A percentile compares a stretch with the other conserved stretches of the same genome.
Evolutionary conservation across 2,888 invertebrate species (phyloP).

Genomic region (Xanthorhoe spadicearia): DNA sequence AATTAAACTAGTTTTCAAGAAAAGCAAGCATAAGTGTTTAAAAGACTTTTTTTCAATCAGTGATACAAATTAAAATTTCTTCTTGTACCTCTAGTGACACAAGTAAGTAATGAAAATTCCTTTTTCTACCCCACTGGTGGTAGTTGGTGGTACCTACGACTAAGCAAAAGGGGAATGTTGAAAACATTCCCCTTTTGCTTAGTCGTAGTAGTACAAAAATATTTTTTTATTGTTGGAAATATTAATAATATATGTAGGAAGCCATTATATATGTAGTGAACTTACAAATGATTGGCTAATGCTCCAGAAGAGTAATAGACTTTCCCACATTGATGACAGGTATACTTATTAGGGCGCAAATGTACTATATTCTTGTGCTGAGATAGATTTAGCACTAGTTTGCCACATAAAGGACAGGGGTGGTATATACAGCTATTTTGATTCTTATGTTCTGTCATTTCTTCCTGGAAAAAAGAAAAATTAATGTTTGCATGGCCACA

Average conservation of each 20-base stretch:
- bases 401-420: slow-evolving; percentile 46
- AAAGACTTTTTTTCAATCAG: not conserved
- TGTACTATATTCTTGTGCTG: slow-evolving; percentile 44
- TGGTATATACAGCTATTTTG: slow-evolving; percentile 39
- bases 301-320: slow-evolving; percentile 43
- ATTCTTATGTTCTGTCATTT: slow-evolving; percentile 39
- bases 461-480: slow-evolving; percentile 32
- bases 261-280: not conserved
- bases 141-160: no score
- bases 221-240: no score
- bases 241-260: no score
- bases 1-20: slow-evolving; percentile 6
- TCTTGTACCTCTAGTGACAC: no score
- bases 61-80: not conserved
- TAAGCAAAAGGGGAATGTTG: no score
- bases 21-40: no score
- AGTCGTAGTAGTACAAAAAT: no score
- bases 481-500: not conserved
- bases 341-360: slow-evolving; percentile 40
- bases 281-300: slow-evolving; percentile 45
- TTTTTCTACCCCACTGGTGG: no score
- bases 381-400: slow-evolving; percentile 44
- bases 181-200: no score
- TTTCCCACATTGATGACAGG: slow-evolving; percentile 50
- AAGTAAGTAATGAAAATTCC: no score